A percentile compares a stretch with the other conserved stretches of the same genome.
Evolutionary conservation across 2,888 invertebrate genomes (phyloP).

Genomic region (Campoplex nolae): DNA sequence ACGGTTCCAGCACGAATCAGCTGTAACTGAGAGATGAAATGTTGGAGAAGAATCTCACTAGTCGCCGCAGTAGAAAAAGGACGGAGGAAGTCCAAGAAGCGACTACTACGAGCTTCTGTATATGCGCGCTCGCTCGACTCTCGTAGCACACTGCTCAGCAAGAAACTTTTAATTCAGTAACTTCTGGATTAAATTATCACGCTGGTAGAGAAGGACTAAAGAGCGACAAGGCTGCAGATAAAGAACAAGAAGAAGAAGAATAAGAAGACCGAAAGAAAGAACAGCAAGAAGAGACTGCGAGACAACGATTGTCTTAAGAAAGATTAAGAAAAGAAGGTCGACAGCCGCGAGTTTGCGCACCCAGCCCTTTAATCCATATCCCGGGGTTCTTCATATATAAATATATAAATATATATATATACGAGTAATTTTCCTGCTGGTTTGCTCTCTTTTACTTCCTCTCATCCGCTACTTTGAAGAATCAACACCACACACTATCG

Average conservation of each 20-base stretch:
- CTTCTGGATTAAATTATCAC: constrained; percentile 84
- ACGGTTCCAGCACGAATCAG: constrained; percentile 48
- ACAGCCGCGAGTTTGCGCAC: constrained; percentile 58
- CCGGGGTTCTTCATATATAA: background rate
- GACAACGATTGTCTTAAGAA: constrained; percentile 81
- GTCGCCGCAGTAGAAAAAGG: constrained; percentile 45
- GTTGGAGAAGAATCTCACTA: constrained; percentile 45
- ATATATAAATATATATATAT: constrained; percentile 32
- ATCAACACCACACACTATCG: constrained; percentile 51
- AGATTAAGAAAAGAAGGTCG: constrained; percentile 80
- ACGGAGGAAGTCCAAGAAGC: constrained; percentile 53
- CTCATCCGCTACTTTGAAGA: constrained; percentile 38
- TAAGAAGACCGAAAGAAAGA: constrained; percentile 16
- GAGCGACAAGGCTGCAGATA: constrained; percentile 14
- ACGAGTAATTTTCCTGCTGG: constrained; percentile 41
- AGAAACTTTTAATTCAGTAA: constrained; percentile 84
- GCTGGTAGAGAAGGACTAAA: constrained; percentile 71
- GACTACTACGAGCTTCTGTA: constrained; percentile 44
- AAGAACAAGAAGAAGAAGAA: constrained; percentile 7
- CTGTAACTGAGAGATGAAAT: constrained; percentile 56
- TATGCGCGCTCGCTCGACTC: constrained; percentile 52
- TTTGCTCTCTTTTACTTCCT: constrained; percentile 35
- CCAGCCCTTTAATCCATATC: constrained; percentile 48
- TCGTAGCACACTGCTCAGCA: constrained; percentile 77
- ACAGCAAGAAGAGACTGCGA: constrained; percentile 23